These are phyloP conservation scores for Helleia helle DNA, from an alignment of 2,888 invertebrate species.

Conservation along the genomic window DNA sequence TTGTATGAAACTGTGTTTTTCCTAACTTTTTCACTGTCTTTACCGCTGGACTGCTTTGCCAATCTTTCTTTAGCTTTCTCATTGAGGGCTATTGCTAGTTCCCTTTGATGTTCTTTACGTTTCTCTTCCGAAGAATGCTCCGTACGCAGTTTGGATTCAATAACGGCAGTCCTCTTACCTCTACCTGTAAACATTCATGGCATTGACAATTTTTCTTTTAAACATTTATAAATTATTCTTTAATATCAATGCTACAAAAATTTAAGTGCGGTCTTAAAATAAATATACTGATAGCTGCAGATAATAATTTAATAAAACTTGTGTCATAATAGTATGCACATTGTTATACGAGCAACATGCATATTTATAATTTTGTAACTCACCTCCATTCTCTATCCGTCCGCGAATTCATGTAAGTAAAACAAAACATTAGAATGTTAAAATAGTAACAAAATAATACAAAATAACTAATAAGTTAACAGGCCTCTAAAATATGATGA, in stretches of 20 bases:
- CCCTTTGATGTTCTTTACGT: slow-evolving; percentile 96
- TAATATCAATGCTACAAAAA: too few relatives aligned
- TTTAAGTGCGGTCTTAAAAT: too few relatives aligned
- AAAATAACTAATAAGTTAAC: too few relatives aligned
- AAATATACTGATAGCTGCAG: too few relatives aligned
- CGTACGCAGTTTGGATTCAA: slow-evolving; percentile 93
- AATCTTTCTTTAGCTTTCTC: slow-evolving; percentile 94
- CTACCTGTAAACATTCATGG: slow-evolving; percentile 65
- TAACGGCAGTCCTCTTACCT: slow-evolving; percentile 90
- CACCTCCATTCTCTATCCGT: slow-evolving; percentile 65
- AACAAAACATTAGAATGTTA: slow-evolving; percentile 34
- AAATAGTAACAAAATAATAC: slow-evolving; percentile 13
- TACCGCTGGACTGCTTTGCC: slow-evolving; percentile 88
- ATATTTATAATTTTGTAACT: slow-evolving; percentile 32
- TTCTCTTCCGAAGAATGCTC: slow-evolving; percentile 98
- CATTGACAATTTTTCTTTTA: too few relatives aligned
- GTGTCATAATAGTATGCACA: neutral
- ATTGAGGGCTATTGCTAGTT: slow-evolving; percentile 91
- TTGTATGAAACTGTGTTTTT: slow-evolving; percentile 98
- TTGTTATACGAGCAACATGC: neutral
- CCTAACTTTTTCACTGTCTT: slow-evolving; percentile 90
- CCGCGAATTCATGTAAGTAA: slow-evolving; percentile 64
- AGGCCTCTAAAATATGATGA: too few relatives aligned
- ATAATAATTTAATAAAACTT: neutral
- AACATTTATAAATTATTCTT: too few relatives aligned